Evolutionary conservation across 2,888 invertebrate species (phyloP).

Genomic region (Carabus problematicus): DNA sequence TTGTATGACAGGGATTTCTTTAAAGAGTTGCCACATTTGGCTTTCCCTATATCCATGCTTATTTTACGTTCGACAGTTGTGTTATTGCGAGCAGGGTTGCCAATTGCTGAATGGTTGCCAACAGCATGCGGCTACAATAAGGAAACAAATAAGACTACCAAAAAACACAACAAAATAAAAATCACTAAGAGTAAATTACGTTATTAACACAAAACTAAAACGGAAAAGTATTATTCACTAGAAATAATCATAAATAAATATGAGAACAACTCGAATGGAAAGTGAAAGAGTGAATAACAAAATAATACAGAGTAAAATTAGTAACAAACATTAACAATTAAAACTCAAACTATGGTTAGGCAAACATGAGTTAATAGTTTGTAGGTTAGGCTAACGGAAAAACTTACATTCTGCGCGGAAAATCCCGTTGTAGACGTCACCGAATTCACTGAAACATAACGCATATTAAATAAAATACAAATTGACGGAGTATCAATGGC

Average conservation of each 20-base stretch:
- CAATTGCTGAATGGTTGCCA: slow-evolving; percentile 52
- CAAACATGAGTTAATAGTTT: slow-evolving; percentile 19
- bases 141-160: slow-evolving; percentile 49
- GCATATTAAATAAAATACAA: too few species aligned
- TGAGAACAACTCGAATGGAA: slow-evolving; percentile 11
- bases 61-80: slow-evolving; percentile 42
- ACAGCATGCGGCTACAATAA: slow-evolving; percentile 57
- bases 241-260: background rate
- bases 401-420: slow-evolving; percentile 23
- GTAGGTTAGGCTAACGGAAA: background rate
- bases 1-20: slow-evolving; percentile 54
- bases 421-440: background rate
- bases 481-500: too few species aligned
- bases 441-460: slow-evolving; percentile 1
- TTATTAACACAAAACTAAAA: slow-evolving; percentile 41
- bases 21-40: slow-evolving; percentile 36
- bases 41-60: slow-evolving; percentile 40
- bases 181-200: slow-evolving; percentile 44
- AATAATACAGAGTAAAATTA: slow-evolving; percentile 15
- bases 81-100: slow-evolving; percentile 51
- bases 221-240: slow-evolving; percentile 17
- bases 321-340: slow-evolving; percentile 15
- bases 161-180: slow-evolving; percentile 47
- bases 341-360: slow-evolving; percentile 8
- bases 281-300: background rate